Conservation (phyloP, 2,888 invertebrate genomes). For the Sminthurides aquaticus region DNA sequence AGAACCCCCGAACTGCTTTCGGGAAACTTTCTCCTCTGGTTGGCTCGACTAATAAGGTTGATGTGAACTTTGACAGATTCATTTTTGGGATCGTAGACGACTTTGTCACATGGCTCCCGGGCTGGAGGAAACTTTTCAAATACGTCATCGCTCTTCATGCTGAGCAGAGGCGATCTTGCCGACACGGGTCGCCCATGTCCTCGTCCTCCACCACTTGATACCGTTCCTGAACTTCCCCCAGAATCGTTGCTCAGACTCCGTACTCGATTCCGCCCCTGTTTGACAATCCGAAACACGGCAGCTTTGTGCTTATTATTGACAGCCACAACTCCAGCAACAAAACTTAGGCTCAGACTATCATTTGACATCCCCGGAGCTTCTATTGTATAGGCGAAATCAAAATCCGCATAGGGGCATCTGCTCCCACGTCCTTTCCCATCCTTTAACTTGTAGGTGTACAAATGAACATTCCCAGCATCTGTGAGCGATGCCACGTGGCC, state of each 20-base stretch:
- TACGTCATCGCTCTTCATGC: background rate
- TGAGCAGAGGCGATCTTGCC: background rate
- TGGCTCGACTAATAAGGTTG: conserved; percentile 30
- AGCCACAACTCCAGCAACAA: conserved; percentile 32
- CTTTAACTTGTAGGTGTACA: conserved; percentile 38
- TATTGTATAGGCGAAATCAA: conserved; percentile 37
- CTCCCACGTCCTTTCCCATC: conserved; percentile 31
- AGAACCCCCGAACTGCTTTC: conserved; percentile 21
- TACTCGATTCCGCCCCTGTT: conserved; percentile 1
- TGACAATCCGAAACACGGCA: conserved; percentile 32
- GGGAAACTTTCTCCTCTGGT: conserved; percentile 31
- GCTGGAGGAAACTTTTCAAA: background rate
- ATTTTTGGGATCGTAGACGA: conserved; percentile 38
- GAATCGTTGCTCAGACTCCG: conserved; percentile 18
- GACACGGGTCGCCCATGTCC: background rate
- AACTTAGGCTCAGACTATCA: conserved; percentile 28
- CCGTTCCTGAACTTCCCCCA: background rate
- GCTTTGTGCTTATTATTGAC: conserved; percentile 26
- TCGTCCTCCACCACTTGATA: background rate
- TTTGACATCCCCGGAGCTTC: conserved; percentile 28
- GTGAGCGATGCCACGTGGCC: conserved; percentile 38
- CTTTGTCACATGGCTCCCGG: conserved; percentile 19
- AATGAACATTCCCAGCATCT: conserved; percentile 32
- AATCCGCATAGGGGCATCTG: conserved; percentile 39
- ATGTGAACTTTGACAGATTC: conserved; percentile 38